Conservation (phyloP, 1,140 invertebrate species). For the Spodoptera litura region DNA sequence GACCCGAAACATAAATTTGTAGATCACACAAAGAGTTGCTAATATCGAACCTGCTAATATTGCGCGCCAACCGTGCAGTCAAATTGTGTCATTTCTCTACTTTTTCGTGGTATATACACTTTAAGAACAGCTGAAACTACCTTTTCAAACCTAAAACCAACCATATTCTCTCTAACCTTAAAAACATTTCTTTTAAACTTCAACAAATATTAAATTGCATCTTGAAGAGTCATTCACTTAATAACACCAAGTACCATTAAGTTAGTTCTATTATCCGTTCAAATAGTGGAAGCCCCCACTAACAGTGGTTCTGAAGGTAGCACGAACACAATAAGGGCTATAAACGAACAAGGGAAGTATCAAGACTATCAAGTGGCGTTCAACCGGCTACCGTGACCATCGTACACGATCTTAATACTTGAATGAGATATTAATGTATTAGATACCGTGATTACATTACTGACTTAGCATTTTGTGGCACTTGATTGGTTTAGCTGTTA, state of each 20-base stretch:
- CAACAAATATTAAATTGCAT: too few species aligned
- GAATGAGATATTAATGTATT: constrained; percentile 31
- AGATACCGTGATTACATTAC: constrained; percentile 40
- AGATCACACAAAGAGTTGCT: too few species aligned
- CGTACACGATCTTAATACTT: constrained; percentile 35
- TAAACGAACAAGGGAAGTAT: constrained; percentile 39
- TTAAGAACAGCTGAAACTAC: too few species aligned
- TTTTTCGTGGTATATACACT: too few species aligned
- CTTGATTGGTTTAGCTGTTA: constrained; percentile 14
- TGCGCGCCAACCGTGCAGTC: too few species aligned
- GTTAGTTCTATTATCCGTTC: neutral
- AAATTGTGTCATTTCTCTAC: too few species aligned
- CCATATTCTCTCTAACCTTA: too few species aligned
- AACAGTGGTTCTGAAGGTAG: constrained; percentile 32
- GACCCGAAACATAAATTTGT: too few species aligned
- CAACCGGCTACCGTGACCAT: constrained; percentile 34
- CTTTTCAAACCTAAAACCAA: too few species aligned
- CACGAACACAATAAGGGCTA: constrained; percentile 34
- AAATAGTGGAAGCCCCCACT: constrained; percentile 1
- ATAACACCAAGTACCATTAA: too few species aligned
- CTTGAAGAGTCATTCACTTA: too few species aligned
- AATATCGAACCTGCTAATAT: too few species aligned
- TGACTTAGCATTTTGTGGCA: constrained; percentile 29
- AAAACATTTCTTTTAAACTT: neutral
- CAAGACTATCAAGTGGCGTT: constrained; percentile 46